These are phyloP conservation scores for Myopa tessellatipennis DNA, from an alignment of 2,888 invertebrate genomes.

Conservation along the genomic window DNA sequence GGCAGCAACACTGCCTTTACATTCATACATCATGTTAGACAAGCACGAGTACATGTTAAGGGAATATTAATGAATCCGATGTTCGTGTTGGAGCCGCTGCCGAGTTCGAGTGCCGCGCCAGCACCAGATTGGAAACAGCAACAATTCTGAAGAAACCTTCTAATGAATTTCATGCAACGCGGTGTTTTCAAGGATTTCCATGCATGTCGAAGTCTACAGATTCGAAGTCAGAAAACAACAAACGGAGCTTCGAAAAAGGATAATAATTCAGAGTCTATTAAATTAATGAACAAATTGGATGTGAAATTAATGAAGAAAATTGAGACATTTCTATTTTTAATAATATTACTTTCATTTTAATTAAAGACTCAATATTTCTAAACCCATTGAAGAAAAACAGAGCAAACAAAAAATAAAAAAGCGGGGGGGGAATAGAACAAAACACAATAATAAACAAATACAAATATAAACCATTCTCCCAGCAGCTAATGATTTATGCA, in stretches of 20 bases:
- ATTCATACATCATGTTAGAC: slow-evolving; percentile 39
- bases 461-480: not conserved
- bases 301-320: no score
- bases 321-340: not conserved
- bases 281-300: not conserved
- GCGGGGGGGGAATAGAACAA: not conserved
- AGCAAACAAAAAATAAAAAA: no score
- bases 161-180: slow-evolving; percentile 18
- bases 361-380: no score
- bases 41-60: slow-evolving; percentile 35
- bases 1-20: slow-evolving; percentile 21
- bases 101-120: not conserved
- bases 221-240: not conserved
- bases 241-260: not conserved
- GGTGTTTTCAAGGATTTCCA: slow-evolving; percentile 5
- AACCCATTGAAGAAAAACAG: no score
- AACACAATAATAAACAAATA: not conserved
- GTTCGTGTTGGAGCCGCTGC: slow-evolving; percentile 7
- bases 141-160: slow-evolving; percentile 1
- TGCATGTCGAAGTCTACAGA: not conserved
- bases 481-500: slow-evolving; percentile 20
- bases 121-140: not conserved
- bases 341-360: no score
- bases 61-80: slow-evolving; percentile 35
- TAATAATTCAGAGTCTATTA: not conserved